Base-by-base conservation (phyloP, 2,797 vertebrate genomes). In the Sebastes baramenuke region DNA sequence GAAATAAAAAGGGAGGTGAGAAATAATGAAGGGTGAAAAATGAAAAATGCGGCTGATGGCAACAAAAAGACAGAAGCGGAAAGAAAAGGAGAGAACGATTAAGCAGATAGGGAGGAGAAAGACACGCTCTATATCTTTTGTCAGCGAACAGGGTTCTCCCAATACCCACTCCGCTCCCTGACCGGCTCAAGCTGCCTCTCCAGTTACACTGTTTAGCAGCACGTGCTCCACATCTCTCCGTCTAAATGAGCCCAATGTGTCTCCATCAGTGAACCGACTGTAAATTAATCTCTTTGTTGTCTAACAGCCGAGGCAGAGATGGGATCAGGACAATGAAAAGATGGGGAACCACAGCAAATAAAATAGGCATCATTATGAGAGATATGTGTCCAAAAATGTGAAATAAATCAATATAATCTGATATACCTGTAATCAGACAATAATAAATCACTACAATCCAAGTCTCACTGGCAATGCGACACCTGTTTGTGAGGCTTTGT, bases 251-350 rank as follows among this genome's bases (percentile, higher is more conserved):
- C 82, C 75, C 79, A 69, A 86, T 67, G 84, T 71, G 77, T 86
- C 80, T 88, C 87, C 75, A 83, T 84, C 82, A 89, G 79, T 30
- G 77, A 80, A 85, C 27, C 38, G 29, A 75, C 92, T 85, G 91
- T 87, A 90, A 90, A 91, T 92, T 77, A 77, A 87, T 89, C 84
- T 91, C 92, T 91, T 92, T 94, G 92, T 94, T 91, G 91, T 89
- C 88, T 84, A 82, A 90, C 84, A 84, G 83, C 72, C 75, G 10
- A 2, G 16, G 67, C 69, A 67, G 80, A 49, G 84, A 83, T 16
- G 59, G 27, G 75, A 82, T 75, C 24, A 2, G 60, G 34, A 86
- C 87, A 85, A 87, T 82, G 83, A 77, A 81, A 77, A 75, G 22
- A 20, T 49, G 72, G 67, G 70, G 29, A 58, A 61, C 46, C 75